Percentiles rank a stretch among this genome's conserved stretches.
Conservation (phyloP, 2,888 invertebrate species). For the Phyllotreta cruciferae region DNA sequence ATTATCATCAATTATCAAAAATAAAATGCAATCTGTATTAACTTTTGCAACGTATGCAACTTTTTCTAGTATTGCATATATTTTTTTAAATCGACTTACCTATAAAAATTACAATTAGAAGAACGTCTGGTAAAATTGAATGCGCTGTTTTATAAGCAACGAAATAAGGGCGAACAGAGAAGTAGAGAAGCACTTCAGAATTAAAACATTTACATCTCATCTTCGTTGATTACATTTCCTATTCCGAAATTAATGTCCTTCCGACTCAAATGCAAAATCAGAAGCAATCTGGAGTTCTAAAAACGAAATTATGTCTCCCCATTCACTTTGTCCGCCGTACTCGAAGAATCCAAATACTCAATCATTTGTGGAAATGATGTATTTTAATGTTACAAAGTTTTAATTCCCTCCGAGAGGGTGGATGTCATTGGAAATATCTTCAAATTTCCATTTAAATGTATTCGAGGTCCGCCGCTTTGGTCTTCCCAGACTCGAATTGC, state of each 20-base stretch:
- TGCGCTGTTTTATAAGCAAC: no score
- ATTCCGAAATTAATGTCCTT: conserved; percentile 59
- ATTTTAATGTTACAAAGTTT: conserved; percentile 60
- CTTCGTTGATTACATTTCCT: conserved; percentile 59
- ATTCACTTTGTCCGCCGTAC: conserved; percentile 54
- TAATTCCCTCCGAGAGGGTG: conserved; percentile 53
- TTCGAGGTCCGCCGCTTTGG: conserved; percentile 50
- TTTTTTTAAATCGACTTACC: no score
- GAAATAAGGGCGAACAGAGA: no score
- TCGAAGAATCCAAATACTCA: conserved; percentile 57
- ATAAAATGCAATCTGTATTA: no score
- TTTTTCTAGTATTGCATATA: no score
- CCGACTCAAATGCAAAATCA: conserved; percentile 58
- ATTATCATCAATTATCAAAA: no score
- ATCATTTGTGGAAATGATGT: conserved; percentile 61
- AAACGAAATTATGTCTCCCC: conserved; percentile 58
- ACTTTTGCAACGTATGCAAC: no score
- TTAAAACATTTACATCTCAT: conserved; percentile 59
- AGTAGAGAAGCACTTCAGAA: conserved; percentile 40
- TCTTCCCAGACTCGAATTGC: conserved; percentile 53
- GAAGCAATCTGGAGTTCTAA: conserved; percentile 55
- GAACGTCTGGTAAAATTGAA: no score
- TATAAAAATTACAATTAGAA: no score
- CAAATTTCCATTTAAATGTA: conserved; percentile 61
- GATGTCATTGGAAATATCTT: conserved; percentile 57